Evolutionary conservation across 2,888 invertebrate species (phyloP), one percentile per base, ranked within the genome.

Genomic region (Lomographa bimaculata): DNA sequence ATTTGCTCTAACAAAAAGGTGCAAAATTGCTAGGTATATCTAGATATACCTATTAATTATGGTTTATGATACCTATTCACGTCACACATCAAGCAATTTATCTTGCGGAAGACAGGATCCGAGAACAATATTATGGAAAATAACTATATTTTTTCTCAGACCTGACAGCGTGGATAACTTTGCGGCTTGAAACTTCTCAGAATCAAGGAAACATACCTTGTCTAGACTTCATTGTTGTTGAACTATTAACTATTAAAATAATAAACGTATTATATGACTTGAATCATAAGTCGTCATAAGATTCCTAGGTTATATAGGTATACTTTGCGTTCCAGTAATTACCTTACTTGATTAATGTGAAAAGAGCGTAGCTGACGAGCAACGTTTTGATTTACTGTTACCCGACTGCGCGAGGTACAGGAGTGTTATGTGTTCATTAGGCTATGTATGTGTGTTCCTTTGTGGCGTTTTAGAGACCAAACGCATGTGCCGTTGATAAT

Each of bases 241-340:
- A 37, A 30, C 27, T 38, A 46, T 39, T 40, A 37, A 41, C 39
- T 16, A 52, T 46, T 49, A 46, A 36, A 42, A 39, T 52, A 46
- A 49, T 49, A 38, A 19, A 10, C 4, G 23, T 41, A 46, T 37
- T 43, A 46, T 40, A 34, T 20, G 38, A 28, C 34, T 30, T 39
- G 37, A 32, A 37, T 34, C 28, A 19, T 39, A 45, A 38, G 27
- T 24, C 14, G 25, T 33, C 24, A 35, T 25, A 21, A 34, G 41
- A 34, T 30, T 28, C 30, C 38, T 24, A 24, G 37, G 6, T 29
- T 29, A 1, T 19, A 21, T 16, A 11, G 8, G 7, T 5, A 3
- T 34, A 7, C 16, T 16, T 27, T 3, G 7, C 23, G 18, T 25
- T 33, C 18, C 17, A 24, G 17, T 9, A n/a, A n/a, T n/a, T n/a